Evolutionary conservation across 2,888 invertebrate genomes (phyloP), one percentile per base, ranked within the genome.

Genomic region (Pimpla rufipes): DNA sequence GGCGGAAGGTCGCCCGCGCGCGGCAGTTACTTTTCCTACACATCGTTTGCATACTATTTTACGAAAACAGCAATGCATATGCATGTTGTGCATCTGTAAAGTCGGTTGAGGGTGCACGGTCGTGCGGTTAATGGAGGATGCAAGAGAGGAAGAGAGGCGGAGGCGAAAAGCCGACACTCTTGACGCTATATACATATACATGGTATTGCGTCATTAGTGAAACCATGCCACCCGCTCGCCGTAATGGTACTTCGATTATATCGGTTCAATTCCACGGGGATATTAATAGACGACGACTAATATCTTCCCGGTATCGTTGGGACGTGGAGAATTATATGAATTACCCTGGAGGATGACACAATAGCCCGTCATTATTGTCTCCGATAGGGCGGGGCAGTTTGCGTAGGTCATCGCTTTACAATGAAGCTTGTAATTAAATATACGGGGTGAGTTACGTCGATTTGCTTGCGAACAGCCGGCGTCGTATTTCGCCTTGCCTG

Each of bases 41-140:
- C 83, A 82, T 89, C 85, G 88, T 90, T 90, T 90, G 88, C 88
- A 87, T 89, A 88, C 86, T 85, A 88, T 89, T 76, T 88, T 87
- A 85, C 78, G 82, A 76, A 83, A 85, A 81, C 78, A 79, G 85
- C 78, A 88, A 83, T 90, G 90, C 90, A 90, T 89, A 90, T 90
- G 88, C 87, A 89, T 89, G 87, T 73, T 40, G 83, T 47, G 77
- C 73, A 77, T 73, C 74, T 47, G 74, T 74, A 80, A 80, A 83
- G 83, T 83, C 77, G 77, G 62, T 80, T 67, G 73, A 77, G 77
- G 64, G 47, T 77, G 67, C 45, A 52, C 70, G 55, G 66, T 59
- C 50, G 68, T 66, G 70, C 57, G 75, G 70, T 83, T 79, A 35
- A 83, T 74, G 47, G 55, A 70, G 64, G 45, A 85, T 75, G 85